Evolutionary conservation across 2,888 invertebrate species (phyloP), one percentile per base, ranked within the genome.

Genomic region (Drosophila atripex): DNA sequence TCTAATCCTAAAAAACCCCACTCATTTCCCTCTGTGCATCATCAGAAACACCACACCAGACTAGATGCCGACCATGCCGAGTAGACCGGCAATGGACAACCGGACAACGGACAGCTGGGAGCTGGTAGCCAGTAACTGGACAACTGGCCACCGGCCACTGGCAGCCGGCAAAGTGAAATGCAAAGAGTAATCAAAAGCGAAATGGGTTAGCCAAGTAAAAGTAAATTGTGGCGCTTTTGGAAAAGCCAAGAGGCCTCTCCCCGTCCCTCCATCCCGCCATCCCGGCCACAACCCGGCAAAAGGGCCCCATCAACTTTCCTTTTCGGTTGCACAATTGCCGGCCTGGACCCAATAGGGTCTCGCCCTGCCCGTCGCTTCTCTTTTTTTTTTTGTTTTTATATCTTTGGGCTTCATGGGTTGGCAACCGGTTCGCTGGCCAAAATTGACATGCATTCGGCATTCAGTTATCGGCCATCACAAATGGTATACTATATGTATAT

Each of bases 181-280:
- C 73, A 71, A 71, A 74, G 63, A 73, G 85, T 71, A 76, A 85
- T 82, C 75, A 84, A 75, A 75, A 78, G 71, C 74, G 73, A 80
- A 64, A 80, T 79, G 80, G 78, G 78, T 78, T 85, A 77, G 52
- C 71, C 75, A 78, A 82, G 84, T 84, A 84, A 84, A 84, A 84
- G 84, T 87, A 82, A 87, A 83, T 75, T 83, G 80, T 71, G 58
- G 68, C 71, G 64, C 18, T 52, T 41, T 46, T 59, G 58, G 59
- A 59, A 74, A 69, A 73, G 56, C 61, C 66, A 41, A n/a, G 56
- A 63, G 59, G 68, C 66, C 55, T 71, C 64, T 54, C 58, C 46
- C 60, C 58, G 25, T 35, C 50, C 30, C 54, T n/a, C 57, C 32
- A 23, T 35, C 50, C 30, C 54, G 14, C 57, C 32, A 23, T 12